phyloP scores from a whole-genome alignment of 2,113 vertebrate species.

The Pygoscelis antarcticus region DNA sequence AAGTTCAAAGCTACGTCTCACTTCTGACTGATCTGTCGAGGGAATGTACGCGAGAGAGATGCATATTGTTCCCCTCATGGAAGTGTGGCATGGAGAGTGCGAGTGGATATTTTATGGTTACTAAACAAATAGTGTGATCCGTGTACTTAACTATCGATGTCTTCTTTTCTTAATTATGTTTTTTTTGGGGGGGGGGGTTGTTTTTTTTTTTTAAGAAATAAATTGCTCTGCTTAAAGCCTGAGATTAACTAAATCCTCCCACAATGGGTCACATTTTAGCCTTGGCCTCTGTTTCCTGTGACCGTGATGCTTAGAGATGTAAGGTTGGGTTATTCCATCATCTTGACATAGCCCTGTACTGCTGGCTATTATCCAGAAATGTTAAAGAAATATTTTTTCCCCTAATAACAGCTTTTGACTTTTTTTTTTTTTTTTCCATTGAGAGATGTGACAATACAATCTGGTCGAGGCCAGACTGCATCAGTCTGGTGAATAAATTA shows the following conservation, averaged over 20 bases:
- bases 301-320: conserved; percentile 35
- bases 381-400: conserved; percentile 27
- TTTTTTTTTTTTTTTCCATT: neutral
- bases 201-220: no score
- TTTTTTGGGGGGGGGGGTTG: neutral
- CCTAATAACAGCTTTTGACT: conserved; percentile 22
- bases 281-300: conserved; percentile 65
- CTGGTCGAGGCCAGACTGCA: conserved; percentile 16
- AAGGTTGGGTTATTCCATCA: conserved; percentile 62
- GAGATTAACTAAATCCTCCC: conserved; percentile 45
- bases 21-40: neutral
- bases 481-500: conserved; percentile 34
- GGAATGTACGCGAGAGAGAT: fast-evolving
- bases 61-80: neutral
- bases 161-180: no score
- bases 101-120: neutral
- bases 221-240: neutral
- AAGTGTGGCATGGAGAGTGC: neutral
- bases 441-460: conserved; percentile 8
- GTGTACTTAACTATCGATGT: neutral
- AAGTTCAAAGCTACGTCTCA: neutral
- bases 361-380: conserved; percentile 51
- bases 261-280: conserved; percentile 48
- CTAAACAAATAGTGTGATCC: neutral
- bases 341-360: conserved; percentile 56